phyloP scores from a whole-genome alignment of 2,888 invertebrate genomes.

The Macrosiphum euphorbiae region DNA sequence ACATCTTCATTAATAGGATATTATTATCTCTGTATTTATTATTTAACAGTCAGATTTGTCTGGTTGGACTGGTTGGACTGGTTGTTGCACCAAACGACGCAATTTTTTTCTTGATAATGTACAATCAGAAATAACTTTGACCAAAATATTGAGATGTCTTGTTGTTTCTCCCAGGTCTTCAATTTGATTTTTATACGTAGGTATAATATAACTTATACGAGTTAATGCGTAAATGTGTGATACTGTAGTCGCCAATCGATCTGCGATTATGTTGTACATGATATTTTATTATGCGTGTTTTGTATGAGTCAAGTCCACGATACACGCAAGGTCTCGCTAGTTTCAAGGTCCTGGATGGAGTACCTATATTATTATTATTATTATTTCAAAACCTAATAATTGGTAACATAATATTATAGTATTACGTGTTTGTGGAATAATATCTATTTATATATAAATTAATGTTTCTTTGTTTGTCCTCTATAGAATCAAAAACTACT shows the following conservation, averaged over 20 bases:
- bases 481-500: neutral
- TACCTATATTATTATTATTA: neutral
- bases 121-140: too few relatives aligned
- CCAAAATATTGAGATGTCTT: too few relatives aligned
- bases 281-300: neutral
- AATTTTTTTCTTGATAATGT: too few relatives aligned
- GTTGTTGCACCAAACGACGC: too few relatives aligned
- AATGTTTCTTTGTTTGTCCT: neutral
- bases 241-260: neutral
- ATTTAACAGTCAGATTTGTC: too few relatives aligned
- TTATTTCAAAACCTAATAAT: neutral
- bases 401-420: neutral
- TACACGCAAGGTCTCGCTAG: neutral
- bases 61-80: too few relatives aligned
- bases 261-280: neutral
- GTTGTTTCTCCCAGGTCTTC: too few relatives aligned
- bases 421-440: neutral
- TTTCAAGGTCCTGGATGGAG: neutral
- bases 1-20: too few relatives aligned
- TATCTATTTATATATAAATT: neutral
- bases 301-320: constrained; percentile 3
- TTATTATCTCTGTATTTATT: too few relatives aligned
- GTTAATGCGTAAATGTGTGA: neutral
- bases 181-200: neutral
- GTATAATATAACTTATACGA: neutral